Evolutionary conservation across 30 jellyfish, hydroid and myxozoan species (phyloP).

Genomic region (Aurelia aurita): DNA sequence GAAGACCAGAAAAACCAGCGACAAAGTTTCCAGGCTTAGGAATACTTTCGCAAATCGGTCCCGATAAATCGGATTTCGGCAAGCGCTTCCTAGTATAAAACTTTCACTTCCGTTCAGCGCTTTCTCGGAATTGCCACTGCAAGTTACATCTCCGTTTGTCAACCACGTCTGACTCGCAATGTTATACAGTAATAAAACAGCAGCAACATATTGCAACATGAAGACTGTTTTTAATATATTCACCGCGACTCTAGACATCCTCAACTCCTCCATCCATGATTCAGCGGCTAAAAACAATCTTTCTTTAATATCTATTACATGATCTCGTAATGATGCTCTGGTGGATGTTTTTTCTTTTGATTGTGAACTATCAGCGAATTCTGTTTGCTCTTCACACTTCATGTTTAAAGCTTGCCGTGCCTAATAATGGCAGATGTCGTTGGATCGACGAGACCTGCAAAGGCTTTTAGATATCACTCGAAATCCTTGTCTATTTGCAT

Average conservation of each 20-base stretch:
- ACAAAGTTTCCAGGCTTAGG: conserved; percentile 8
- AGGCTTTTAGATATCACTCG: conserved; percentile 6
- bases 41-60: conserved; percentile 27
- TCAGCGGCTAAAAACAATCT: background rate
- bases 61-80: conserved; percentile 40
- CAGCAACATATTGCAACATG: conserved; percentile 37
- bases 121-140: conserved; percentile 1
- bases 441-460: conserved; percentile 30
- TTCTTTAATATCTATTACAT: background rate
- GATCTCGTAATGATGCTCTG: background rate
- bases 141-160: conserved; percentile 6
- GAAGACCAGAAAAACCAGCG: conserved; percentile 6
- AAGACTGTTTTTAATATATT: background rate
- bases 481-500: conserved; percentile 42
- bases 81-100: conserved; percentile 10
- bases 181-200: conserved; percentile 1
- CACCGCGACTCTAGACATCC: conserved; percentile 13
- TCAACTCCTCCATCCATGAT: conserved; percentile 20
- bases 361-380: background rate
- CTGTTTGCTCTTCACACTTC: conserved; percentile 38
- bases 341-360: background rate
- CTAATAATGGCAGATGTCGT: conserved; percentile 17
- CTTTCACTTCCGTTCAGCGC: conserved; percentile 20
- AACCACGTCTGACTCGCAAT: conserved; percentile 23
- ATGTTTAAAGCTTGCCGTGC: conserved; percentile 22